Conservation (phyloP, 30 jellyfish, hydroid and myxozoan genomes). For the Clytia hemisphaerica region DNA sequence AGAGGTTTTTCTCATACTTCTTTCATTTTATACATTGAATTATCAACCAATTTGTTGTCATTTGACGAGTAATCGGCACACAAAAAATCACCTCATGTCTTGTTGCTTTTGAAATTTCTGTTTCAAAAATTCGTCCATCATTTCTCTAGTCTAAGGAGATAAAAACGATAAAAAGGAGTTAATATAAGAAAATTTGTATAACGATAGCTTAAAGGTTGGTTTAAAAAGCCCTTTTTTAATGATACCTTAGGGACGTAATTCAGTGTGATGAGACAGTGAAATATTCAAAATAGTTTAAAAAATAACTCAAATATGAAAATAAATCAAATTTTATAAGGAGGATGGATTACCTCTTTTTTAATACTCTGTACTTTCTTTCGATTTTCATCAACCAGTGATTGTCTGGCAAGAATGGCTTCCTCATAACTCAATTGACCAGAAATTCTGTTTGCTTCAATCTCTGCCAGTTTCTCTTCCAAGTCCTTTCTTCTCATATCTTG, state of each 20-base stretch:
- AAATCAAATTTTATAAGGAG: background rate
- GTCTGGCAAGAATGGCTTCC: constrained; percentile 85
- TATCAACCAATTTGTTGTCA: too few species aligned
- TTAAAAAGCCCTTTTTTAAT: too few species aligned
- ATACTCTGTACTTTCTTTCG: constrained; percentile 61
- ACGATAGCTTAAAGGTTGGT: too few species aligned
- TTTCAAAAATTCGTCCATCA: constrained; percentile 64
- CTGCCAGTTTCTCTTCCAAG: constrained; percentile 39
- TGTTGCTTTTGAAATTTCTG: constrained; percentile 54
- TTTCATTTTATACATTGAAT: background rate
- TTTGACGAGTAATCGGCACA: too few species aligned
- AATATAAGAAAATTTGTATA: too few species aligned
- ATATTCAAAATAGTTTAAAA: background rate
- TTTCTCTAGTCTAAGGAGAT: constrained; percentile 51
- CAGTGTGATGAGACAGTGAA: background rate
- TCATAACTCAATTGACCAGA: constrained; percentile 76
- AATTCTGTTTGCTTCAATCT: constrained; percentile 15
- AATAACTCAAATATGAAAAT: background rate
- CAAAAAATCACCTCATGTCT: constrained; percentile 81
- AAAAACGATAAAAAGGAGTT: background rate
- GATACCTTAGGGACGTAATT: too few species aligned
- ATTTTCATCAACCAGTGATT: constrained; percentile 52
- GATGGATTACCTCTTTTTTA: constrained; percentile 58
- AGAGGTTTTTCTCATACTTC: background rate
- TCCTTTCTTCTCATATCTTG: constrained; percentile 44